A percentile compares a stretch with the other conserved stretches of the same genome.
Evolutionary conservation across 1,140 invertebrate species (phyloP).

Genomic region (Papilio aristodemus): DNA sequence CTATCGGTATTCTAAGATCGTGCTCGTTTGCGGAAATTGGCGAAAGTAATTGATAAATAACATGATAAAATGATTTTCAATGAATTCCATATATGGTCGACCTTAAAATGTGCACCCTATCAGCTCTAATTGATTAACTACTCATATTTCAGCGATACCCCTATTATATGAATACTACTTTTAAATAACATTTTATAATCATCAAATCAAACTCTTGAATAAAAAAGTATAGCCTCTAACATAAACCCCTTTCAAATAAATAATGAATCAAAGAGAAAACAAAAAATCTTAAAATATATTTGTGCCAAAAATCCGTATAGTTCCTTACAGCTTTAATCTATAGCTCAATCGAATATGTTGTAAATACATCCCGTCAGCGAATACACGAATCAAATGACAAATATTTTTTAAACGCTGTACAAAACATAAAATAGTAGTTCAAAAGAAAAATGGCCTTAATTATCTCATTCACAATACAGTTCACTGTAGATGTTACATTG

Average conservation of each 20-base stretch:
- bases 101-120: neutral
- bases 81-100: too few species aligned
- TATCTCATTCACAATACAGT: constrained; percentile 13
- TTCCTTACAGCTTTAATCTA: neutral
- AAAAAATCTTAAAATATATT: neutral
- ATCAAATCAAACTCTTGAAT: neutral
- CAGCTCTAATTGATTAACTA: neutral
- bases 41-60: neutral
- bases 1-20: neutral
- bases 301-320: neutral
- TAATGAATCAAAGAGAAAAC: neutral
- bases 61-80: neutral
- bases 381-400: neutral
- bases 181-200: neutral
- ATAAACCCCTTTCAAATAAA: neutral
- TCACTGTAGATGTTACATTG: constrained; percentile 17
- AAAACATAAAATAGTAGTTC: neutral
- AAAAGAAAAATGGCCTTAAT: neutral
- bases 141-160: neutral
- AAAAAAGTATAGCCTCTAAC: neutral
- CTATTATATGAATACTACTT: neutral
- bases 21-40: neutral
- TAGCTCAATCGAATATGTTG: neutral
- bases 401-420: neutral
- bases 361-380: neutral